These are phyloP conservation scores for Crotophaga sulcirostris DNA, from an alignment of 2,113 vertebrate genomes.

Conservation along the genomic window DNA sequence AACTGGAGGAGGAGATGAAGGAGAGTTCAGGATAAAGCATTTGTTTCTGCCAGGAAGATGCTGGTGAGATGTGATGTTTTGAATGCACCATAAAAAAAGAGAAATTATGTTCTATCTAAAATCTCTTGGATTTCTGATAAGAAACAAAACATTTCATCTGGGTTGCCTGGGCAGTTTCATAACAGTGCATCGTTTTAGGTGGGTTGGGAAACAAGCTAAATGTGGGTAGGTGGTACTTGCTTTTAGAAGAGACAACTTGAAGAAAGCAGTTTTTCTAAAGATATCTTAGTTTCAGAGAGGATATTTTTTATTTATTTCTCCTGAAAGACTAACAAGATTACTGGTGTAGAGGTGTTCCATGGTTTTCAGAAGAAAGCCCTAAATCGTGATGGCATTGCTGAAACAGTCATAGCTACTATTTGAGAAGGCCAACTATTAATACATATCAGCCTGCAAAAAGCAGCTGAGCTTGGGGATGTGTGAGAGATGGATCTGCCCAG, in stretches of 20 bases:
- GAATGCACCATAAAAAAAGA: not conserved
- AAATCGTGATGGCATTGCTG: not conserved
- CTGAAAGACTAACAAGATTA: not conserved
- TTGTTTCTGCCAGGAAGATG: not conserved
- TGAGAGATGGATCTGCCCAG: not conserved
- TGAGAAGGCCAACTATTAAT: not conserved
- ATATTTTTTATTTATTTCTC: not conserved
- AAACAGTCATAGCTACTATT: not conserved
- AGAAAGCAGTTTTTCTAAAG: conserved; percentile 10
- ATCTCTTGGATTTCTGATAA: not conserved
- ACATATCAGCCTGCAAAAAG: not conserved
- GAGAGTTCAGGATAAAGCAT: not conserved
- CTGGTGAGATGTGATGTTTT: not conserved
- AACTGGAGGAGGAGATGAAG: not conserved
- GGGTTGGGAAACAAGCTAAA: not conserved
- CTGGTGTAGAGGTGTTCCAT: not conserved
- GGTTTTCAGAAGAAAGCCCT: not conserved
- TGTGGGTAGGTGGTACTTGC: not conserved
- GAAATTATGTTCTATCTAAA: not conserved
- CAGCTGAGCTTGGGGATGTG: not conserved
- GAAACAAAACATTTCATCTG: not conserved
- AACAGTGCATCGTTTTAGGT: not conserved
- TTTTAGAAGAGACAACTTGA: conserved; percentile 8
- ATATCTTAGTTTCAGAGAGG: not conserved
- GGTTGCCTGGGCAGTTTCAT: not conserved